Base-by-base conservation (phyloP, 1,140 invertebrate genomes). In the Diabrotica virgifera region DNA sequence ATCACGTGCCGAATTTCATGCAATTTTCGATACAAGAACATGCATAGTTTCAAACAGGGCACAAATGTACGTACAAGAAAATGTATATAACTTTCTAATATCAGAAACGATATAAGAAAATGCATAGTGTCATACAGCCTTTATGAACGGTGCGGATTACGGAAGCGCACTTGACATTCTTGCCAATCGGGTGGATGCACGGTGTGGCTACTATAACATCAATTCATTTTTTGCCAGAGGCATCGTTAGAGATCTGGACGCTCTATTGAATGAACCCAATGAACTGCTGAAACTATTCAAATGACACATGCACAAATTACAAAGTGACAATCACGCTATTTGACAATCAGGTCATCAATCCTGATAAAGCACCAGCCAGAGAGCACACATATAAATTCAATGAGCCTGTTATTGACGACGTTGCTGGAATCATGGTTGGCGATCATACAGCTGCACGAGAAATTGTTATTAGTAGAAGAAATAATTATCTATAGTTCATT, bases 331-430 rank as follows among this genome's bases (percentile, higher is more conserved):
- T 59, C 58, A 51, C 38, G 55, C 55, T 57, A 57, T 38, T 35
- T n/a, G n/a, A n/a, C n/a, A n/a, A n/a, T n/a, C n/a, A n/a, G n/a
- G 40, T 50, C 58, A 59, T 59, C 35, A 59, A 59, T 59, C 36
- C 58, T 59, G 40, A 59, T 59, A 5, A 14, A 59, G 46, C 58
- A 59, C 40, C 58, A 51, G 60, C 60, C 62, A 70, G 70, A 55
- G 70, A 76, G 64, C 78, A 79, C 61, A 63, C 51, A 40, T 14
- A 70, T 55, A 63, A 56, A 58, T 76, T 69, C 59, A 80, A 81
- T 61, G 70, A 63, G 50, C 71, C 74, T 59, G 68, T 64, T 59
- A 54, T 70, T 53, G 67, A 76, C 37, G 71, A 74, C 52, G 73
- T 77, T 62, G 62, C 58, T 59, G 58, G 62, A 51, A 65, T 74